Evolutionary conservation across 2,888 invertebrate species (phyloP).

Genomic region (Empis livida): DNA sequence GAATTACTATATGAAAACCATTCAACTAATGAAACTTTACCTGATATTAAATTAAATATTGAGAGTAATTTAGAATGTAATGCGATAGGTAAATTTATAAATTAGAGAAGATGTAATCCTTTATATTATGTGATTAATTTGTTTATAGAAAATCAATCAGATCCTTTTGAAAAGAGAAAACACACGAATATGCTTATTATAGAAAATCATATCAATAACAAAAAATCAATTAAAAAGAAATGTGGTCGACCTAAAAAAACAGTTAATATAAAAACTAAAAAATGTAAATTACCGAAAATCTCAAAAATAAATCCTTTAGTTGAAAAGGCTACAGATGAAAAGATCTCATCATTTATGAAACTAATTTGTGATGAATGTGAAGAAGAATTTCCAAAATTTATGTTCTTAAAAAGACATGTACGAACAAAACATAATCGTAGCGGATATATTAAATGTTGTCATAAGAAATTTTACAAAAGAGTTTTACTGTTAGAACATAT

Average conservation of each 20-base stretch:
- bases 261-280: constrained; percentile 6
- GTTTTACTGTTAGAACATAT: constrained; percentile 18
- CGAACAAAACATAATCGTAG: constrained; percentile 13
- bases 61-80: no score
- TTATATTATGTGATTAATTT: no score
- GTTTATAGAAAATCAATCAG: no score
- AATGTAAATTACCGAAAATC: constrained; percentile 4
- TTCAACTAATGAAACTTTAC: no score
- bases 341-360: constrained; percentile 15
- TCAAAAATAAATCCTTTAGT: background rate
- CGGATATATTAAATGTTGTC: constrained; percentile 18
- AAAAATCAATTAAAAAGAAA: constrained; percentile 4
- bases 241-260: constrained; percentile 10
- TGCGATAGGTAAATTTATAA: no score
- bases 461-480: constrained; percentile 16
- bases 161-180: no score
- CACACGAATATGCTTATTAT: no score
- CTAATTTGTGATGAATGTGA: constrained; percentile 16
- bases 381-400: constrained; percentile 12
- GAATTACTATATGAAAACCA: no score
- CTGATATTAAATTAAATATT: no score
- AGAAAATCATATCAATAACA: background rate
- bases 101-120: background rate
- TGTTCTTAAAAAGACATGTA: constrained; percentile 15
- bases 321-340: constrained; percentile 13